Evolutionary conservation across 2,797 vertebrate genomes (phyloP).

Genomic region (Cirrhinus mrigala): DNA sequence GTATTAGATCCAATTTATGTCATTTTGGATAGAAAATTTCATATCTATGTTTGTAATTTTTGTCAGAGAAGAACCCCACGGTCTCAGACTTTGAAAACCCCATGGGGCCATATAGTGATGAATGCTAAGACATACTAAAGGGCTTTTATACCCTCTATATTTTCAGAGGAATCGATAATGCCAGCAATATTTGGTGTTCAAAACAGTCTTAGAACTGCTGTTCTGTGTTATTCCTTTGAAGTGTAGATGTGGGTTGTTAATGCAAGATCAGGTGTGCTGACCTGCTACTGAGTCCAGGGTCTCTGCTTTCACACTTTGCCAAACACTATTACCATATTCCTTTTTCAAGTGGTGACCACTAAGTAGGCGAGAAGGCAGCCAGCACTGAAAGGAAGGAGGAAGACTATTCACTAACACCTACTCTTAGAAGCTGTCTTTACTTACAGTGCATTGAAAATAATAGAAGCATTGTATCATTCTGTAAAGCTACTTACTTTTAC

Average conservation of each 20-base stretch:
- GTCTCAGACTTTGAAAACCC: not conserved
- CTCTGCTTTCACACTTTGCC: constrained; percentile 16
- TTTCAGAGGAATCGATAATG: constrained; percentile 25
- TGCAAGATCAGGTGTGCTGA: constrained; percentile 13
- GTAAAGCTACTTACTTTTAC: constrained; percentile 1
- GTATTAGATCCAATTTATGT: too few relatives aligned
- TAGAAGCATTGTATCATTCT: constrained; percentile 4
- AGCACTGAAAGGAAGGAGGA: not conserved
- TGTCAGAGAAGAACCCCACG: not conserved
- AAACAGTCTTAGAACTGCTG: constrained; percentile 13
- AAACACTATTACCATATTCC: constrained; percentile 20
- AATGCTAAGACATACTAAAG: constrained; percentile 10
- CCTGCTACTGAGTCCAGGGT: not conserved
- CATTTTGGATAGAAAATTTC: not conserved
- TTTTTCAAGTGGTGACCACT: constrained; percentile 22
- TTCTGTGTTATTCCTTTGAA: constrained; percentile 18
- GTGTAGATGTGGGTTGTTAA: constrained; percentile 20
- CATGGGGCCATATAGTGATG: not conserved
- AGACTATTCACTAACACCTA: constrained; percentile 26
- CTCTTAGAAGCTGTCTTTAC: not conserved
- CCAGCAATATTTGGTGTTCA: not conserved
- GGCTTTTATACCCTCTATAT: constrained; percentile 9
- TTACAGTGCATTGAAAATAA: not conserved
- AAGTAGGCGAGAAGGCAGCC: not conserved
- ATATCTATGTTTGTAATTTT: not conserved